phyloP scores from a whole-genome alignment of 2,113 vertebrate species.

The Centropristis striata region DNA sequence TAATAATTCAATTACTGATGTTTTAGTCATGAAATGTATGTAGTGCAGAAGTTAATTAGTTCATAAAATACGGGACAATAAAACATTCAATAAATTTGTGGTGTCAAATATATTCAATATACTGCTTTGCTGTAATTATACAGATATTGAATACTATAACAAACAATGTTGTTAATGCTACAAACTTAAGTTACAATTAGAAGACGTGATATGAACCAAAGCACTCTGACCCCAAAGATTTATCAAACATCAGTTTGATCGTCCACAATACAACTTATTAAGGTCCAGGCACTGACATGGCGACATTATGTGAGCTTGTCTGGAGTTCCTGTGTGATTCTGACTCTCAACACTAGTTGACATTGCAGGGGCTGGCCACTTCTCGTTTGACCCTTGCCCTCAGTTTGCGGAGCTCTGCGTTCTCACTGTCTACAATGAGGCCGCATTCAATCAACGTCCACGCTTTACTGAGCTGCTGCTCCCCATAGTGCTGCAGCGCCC shows the following conservation, averaged over 20 bases:
- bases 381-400: conserved; percentile 86
- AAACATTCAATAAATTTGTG: conserved; percentile 30
- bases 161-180: conserved; percentile 17
- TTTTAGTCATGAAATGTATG: conserved; percentile 13
- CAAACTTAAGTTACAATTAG: not conserved
- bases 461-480: conserved; percentile 85
- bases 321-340: not conserved
- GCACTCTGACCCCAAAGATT: not conserved
- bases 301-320: not conserved
- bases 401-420: conserved; percentile 88
- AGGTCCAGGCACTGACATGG: conserved; percentile 8
- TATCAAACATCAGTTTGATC: not conserved
- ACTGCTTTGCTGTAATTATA: conserved; percentile 15
- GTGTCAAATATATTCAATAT: conserved; percentile 22
- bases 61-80: conserved; percentile 5
- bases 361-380: conserved; percentile 86
- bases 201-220: conserved; percentile 17
- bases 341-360: conserved; percentile 84
- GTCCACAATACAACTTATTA: not conserved
- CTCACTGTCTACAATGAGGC: conserved; percentile 86
- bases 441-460: conserved; percentile 87
- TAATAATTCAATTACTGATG: not conserved
- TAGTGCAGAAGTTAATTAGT: not conserved
- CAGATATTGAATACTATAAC: not conserved
- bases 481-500: conserved; percentile 83